Evolutionary conservation across 2,797 vertebrate species (phyloP), one percentile per base, ranked within the genome.

Genomic region (Esox masquinongy): DNA sequence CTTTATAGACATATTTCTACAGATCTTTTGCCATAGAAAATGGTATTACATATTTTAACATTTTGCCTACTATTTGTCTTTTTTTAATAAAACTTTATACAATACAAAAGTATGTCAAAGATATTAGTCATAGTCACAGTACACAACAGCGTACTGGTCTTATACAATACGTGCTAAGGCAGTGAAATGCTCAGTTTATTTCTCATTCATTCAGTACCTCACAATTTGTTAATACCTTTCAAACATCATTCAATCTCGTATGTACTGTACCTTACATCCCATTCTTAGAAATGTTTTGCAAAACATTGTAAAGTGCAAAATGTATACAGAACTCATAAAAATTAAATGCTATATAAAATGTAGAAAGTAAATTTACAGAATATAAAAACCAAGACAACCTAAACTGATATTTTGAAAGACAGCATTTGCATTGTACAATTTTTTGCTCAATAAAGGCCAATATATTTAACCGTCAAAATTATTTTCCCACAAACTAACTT

Each of bases 291-390:
- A 83, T 81, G 79, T 80, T 63, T 79, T 80, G 77, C 87, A 81
- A 89, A 72, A 75, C 39, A 79, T 61, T 75, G 89, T 94, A 95
- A 94, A 95, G 94, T 95, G 94, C 94, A 94, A 92, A 88, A 91
- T 83, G 90, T 92, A 85, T 90, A 93, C 87, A 92, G 73, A 88
- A 83, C 76, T 39, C 24, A 59, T 72, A 73, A 15, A 73, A 87
- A 75, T 51, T 50, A 66, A 69, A 72, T 50, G 34, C 16, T 36
- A 53, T 56, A 68, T 43, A 68, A 68, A 74, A 53, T n/a, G 43
- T 6, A 56, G 70, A 22, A 63, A 56, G 74, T 47, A 68, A 72
- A 70, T 12, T 31, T 5, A 47, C 9, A 47, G 43, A 4, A 22
- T 63, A 56, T 17, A 64, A 39, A 36, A 29, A 50, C 5, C 5